Evolutionary conservation across 2,888 invertebrate species (phyloP), one percentile per base, ranked within the genome.

Genomic region (Lypha dubia): DNA sequence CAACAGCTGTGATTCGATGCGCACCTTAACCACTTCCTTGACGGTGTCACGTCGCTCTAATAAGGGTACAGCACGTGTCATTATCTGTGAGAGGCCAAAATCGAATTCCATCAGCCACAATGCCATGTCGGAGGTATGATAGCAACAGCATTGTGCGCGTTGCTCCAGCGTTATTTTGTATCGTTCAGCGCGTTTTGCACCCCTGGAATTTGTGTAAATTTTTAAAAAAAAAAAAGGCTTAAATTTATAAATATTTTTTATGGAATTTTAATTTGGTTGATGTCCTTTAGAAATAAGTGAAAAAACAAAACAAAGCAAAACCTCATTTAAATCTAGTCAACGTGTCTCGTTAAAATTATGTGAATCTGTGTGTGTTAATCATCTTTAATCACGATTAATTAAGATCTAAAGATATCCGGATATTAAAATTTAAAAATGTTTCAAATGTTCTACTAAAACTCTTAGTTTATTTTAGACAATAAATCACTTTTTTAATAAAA

Each of bases 121-220:
- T 13, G 89, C 91, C 80, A 91, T 92, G 90, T 92, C 92, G 6
- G 91, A 92, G 87, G 92, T 92, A 90, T 92, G 91, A 92, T 92
- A 90, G 88, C 89, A 87, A 15, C 75, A 76, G 79, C 79, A 77
- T 17, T 81, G 84, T 71, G 76, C 81, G 81, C 81, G 84, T 74
- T 84, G 84, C 46, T 84, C 81, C 74, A 84, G 77, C 32, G 63
- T 81, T 1, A 84, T 84, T 46, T 70, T 79, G 15, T 79, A 84
- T 79, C 73, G 77, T 13, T 81, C 84, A 70, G 77, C 81, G 84
- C 84, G 81, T 38, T 81, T 79, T 38, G 20, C 84, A 7, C 58
- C 84, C 1, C 38, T 79, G 1, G 77, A 84, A 35, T 84, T 63
- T 67, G 41, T 84, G 2, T 84, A 65, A 77, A 49, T n/a, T n/a